Base-by-base conservation (phyloP, 2,797 vertebrate species). In the Tragopan temminckii region DNA sequence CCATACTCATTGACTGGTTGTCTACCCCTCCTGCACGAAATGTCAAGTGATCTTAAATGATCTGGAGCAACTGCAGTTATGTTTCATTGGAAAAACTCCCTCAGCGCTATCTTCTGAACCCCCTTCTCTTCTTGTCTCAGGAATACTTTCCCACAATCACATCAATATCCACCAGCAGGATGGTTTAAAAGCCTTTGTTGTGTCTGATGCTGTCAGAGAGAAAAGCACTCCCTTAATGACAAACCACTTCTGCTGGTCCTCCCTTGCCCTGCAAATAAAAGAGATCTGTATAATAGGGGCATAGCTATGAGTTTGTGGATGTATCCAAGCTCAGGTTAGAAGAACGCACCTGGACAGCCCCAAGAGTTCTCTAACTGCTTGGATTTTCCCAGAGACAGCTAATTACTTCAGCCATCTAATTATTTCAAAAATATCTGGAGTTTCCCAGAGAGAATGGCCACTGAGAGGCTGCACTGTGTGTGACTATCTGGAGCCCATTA, bases 351-450 rank as follows among this genome's bases (percentile, higher is more conserved):
- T 80, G 42, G 48, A 81, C 38, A 80, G 42, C 27, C 80, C 52
- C 66, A 71, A 74, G 75, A 87, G 31, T 74, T 89, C 53, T 89
- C 52, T 43, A 71, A 48, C 9, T 50, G 45, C 66, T 78, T 95
- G 61, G n/a, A 85, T 90, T 95, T 95, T 94, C 67, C 84, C 88
- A 75, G 36, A 93, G 42, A 91, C 53, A 89, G 43, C 31, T 91
- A 75, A 93, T 88, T 94, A 58, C 46, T 94, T 89, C 57, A 38
- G 36, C 36, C 36, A 9, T 38, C 36, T 38, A 38, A 38, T 38
- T 83, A 94, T 94, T 31, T 94, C 84, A 82, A 69, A 85, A 94
- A 91, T 85, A 92, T 38, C 77, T 94, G 63, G 57, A 75, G 43
- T 89, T 95, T 91, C 52, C 82, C 83, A 94, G 91, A 76, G 35